Evolutionary conservation across 2,113 vertebrate species (phyloP).

Genomic region (Sebastes fasciatus): DNA sequence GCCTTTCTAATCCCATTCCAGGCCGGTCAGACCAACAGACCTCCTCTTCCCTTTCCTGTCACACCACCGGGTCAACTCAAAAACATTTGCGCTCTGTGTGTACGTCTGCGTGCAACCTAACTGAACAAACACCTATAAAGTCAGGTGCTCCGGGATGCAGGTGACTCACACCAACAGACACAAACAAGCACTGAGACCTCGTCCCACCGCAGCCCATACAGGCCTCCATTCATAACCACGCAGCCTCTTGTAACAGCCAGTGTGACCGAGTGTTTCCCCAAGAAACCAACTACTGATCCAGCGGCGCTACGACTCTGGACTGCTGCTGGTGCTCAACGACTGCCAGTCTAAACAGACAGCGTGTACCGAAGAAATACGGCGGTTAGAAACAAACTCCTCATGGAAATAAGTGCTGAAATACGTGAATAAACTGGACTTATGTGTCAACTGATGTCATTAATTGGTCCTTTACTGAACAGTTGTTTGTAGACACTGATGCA

Average conservation of each 20-base stretch:
- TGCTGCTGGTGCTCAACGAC: constrained; percentile 8
- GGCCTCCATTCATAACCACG: constrained; percentile 57
- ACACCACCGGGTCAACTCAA: constrained; percentile 38
- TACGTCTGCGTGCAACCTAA: constrained; percentile 19
- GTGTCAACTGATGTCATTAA: neutral
- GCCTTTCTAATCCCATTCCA: constrained; percentile 72
- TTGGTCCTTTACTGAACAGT: neutral
- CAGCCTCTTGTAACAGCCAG: constrained; percentile 35
- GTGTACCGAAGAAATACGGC: constrained; percentile 1
- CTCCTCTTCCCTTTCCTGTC: constrained; percentile 79
- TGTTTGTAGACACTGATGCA: neutral
- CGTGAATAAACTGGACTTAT: neutral
- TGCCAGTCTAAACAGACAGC: constrained; percentile 53
- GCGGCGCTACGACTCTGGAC: neutral
- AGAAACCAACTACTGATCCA: constrained; percentile 26
- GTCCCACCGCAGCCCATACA: constrained; percentile 11
- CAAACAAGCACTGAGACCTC: constrained; percentile 27
- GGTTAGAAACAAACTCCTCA: constrained; percentile 16
- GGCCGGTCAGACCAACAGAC: constrained; percentile 51
- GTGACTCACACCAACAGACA: constrained; percentile 41
- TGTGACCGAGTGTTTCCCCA: constrained; percentile 55
- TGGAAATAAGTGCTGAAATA: constrained; percentile 30
- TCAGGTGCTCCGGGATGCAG: constrained; percentile 38
- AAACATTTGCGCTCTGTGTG: constrained; percentile 36
- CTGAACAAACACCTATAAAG: constrained; percentile 52